Evolutionary conservation across 2,888 invertebrate genomes (phyloP), one percentile per base, ranked within the genome.

Genomic region (Poecilobothrus nobilitatus): DNA sequence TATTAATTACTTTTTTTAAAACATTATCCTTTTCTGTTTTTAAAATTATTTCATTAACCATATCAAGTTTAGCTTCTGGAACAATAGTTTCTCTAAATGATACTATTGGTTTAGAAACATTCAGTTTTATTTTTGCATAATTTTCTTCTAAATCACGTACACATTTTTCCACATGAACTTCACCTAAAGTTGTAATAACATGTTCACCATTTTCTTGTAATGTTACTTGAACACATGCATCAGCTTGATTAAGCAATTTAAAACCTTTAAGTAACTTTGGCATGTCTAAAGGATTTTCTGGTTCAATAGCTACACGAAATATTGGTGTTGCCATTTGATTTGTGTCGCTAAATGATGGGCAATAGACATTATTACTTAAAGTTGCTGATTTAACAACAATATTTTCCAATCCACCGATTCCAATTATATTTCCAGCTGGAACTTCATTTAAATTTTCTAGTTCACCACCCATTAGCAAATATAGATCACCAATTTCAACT

Each of bases 101-200:
- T 1, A 99, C 97, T 75, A 99, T 97, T 0, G 98, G 98, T 76
- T 92, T 89, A 0, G 98, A 98, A 0, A 94, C 94, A 72, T 89
- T 89, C n/a, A 97, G 84, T 67, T 93, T 90, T 70, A 94, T 88
- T 79, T 91, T 91, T 0, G 92, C 94, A 82, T 94, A 96, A 73
- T 88, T 87, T 70, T 84, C 85, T 74, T 87, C 89, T 68, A 99
- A 85, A 83, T 99, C 99, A 78, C 94, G 92, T 7, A 99, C 84
- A 82, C 99, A 99, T 77, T 96, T 89, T 78, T 97, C 94, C 68
- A 99, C 85, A 82, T 99, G 99, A 2, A 99, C 93, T 83, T 99
- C 97, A 0, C 99, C 99, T 2, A 97, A 92, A 0, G 98, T 97
- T 2, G 94, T 88, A 41, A 99, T 84, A 1, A 99, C 94, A 78